These are phyloP conservation scores for Hirundichthys speculiger DNA, from an alignment of 2,113 vertebrate species.

Conservation along the genomic window DNA sequence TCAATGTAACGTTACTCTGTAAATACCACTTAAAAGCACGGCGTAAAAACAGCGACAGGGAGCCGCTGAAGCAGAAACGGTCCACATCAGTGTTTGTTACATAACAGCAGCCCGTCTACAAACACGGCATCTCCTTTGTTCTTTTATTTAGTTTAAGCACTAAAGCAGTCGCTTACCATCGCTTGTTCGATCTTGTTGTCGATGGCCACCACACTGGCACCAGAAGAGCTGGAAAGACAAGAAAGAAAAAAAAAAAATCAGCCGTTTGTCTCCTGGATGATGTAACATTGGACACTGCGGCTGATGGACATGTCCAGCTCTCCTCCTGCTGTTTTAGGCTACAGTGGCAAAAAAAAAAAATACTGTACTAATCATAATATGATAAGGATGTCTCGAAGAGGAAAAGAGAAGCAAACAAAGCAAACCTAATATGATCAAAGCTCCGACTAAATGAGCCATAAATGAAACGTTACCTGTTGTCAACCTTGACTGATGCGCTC, in stretches of 20 bases:
- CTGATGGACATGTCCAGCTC: not conserved
- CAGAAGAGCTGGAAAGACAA: constrained; percentile 90
- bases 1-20: too few relatives aligned
- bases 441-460: not conserved
- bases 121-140: too few relatives aligned
- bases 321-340: not conserved
- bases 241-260: constrained; percentile 32
- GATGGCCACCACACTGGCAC: constrained; percentile 96
- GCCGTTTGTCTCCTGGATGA: not conserved
- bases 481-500: constrained; percentile 85
- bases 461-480: constrained; percentile 85
- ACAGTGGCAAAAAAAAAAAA: not conserved
- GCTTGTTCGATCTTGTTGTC: constrained; percentile 99
- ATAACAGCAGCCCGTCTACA: constrained; percentile 39
- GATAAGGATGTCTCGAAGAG: too few relatives aligned
- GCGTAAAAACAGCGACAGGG: not conserved
- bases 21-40: too few relatives aligned
- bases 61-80: too few relatives aligned
- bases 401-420: too few relatives aligned
- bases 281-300: constrained; percentile 21
- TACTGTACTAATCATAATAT: too few relatives aligned
- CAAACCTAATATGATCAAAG: too few relatives aligned
- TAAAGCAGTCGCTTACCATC: constrained; percentile 89
- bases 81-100: constrained; percentile 24
- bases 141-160: too few relatives aligned